phyloP scores from a whole-genome alignment of 2,797 vertebrate species.

The Sebastes trivittatus region DNA sequence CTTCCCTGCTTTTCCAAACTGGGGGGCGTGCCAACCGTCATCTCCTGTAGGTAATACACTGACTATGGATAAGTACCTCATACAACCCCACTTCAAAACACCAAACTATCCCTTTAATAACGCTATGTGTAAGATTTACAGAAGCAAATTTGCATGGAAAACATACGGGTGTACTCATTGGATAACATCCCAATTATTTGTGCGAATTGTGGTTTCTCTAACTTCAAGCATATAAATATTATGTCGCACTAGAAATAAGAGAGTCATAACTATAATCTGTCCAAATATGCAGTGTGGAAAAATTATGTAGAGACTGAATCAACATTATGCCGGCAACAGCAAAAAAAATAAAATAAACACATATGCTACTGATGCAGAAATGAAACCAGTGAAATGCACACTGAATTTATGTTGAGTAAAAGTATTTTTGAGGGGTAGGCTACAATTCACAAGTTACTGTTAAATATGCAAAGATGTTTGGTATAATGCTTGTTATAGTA shows the following conservation, averaged over 20 bases:
- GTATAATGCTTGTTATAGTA: neutral
- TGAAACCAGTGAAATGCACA: conserved; percentile 5
- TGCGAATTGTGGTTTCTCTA: neutral
- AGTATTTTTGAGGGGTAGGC: neutral
- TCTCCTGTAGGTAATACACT: too few relatives aligned
- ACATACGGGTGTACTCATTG: neutral
- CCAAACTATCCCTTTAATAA: neutral
- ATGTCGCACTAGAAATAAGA: conserved; percentile 7
- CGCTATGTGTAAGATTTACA: conserved; percentile 1
- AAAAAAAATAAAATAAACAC: neutral
- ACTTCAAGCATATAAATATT: conserved; percentile 12
- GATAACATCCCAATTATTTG: neutral
- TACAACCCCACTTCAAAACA: neutral
- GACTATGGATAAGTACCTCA: neutral
- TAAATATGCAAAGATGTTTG: conserved; percentile 4
- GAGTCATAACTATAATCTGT: conserved; percentile 5
- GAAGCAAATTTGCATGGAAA: neutral
- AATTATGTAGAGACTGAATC: conserved; percentile 14
- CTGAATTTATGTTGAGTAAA: conserved; percentile 12
- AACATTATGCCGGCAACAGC: conserved; percentile 15
- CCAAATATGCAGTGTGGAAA: neutral
- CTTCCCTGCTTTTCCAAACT: too few relatives aligned
- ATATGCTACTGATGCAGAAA: conserved; percentile 1
- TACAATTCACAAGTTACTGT: conserved; percentile 3
- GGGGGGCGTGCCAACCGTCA: too few relatives aligned